A percentile compares a stretch with the other conserved stretches of the same genome.
phyloP scores from a whole-genome alignment of 2,888 invertebrate genomes.

The Campoplex nolae region DNA sequence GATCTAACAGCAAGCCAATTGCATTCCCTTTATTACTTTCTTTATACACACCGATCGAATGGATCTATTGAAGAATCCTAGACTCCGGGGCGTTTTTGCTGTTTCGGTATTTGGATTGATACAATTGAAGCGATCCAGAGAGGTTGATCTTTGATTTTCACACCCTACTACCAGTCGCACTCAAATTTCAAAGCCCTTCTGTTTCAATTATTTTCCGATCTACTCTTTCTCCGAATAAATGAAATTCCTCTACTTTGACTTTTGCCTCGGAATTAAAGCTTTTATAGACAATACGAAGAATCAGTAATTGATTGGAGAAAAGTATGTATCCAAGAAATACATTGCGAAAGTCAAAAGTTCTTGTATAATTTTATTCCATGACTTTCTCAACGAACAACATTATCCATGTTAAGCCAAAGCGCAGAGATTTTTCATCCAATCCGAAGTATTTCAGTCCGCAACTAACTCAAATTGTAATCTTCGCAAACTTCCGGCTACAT shows the following conservation, averaged over 20 bases:
- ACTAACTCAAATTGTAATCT: background rate
- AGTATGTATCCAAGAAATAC: background rate
- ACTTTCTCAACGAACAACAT: background rate
- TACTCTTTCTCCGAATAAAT: background rate
- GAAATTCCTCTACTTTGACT: background rate
- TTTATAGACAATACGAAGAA: background rate
- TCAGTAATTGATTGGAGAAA: background rate
- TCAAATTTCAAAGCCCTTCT: background rate
- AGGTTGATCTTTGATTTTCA: background rate
- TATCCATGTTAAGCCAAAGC: background rate
- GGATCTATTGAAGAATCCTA: slow-evolving; percentile 15
- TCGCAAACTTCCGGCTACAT: slow-evolving; percentile 17
- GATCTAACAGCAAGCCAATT: slow-evolving; percentile 67
- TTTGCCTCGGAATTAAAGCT: background rate
- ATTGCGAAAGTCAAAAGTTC: background rate
- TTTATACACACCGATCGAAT: slow-evolving; percentile 49
- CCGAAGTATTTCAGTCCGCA: background rate
- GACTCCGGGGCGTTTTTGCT: slow-evolving; percentile 9
- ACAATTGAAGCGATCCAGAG: background rate
- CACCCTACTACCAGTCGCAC: background rate
- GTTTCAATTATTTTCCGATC: background rate
- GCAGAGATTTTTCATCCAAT: background rate
- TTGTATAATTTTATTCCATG: background rate
- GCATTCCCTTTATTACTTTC: slow-evolving; percentile 72
- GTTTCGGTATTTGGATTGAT: slow-evolving; percentile 4